Evolutionary conservation across 2,888 invertebrate species (phyloP).

Genomic region (Penaeus monodon): DNA sequence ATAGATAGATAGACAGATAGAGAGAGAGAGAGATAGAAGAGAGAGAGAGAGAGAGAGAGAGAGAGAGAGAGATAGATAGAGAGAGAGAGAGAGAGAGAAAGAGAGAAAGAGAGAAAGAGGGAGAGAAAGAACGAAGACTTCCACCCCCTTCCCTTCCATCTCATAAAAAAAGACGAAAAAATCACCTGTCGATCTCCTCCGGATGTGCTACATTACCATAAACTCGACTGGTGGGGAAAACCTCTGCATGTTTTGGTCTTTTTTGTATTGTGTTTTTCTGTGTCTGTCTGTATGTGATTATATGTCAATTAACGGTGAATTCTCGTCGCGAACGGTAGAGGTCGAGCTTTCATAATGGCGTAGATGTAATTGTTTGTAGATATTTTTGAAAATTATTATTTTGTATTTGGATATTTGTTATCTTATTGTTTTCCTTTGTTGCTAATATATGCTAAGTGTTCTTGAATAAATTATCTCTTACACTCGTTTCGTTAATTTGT

Average conservation of each 20-base stretch:
- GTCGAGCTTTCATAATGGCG: background rate
- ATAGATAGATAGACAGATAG: background rate
- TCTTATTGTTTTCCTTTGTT: too few species aligned
- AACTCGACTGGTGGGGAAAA: conserved; percentile 21
- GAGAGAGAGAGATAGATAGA: conserved; percentile 3
- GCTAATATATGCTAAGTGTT: too few species aligned
- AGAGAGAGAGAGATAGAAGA: conserved; percentile 1
- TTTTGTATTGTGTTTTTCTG: background rate
- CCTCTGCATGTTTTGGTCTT: background rate
- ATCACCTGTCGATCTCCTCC: conserved; percentile 17
- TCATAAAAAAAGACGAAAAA: conserved; percentile 58
- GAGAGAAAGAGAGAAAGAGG: too few species aligned
- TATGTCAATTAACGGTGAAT: conserved; percentile 35
- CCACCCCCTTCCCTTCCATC: background rate
- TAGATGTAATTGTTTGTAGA: background rate
- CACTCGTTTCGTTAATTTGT: too few species aligned
- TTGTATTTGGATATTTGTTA: too few species aligned
- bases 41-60: too few species aligned
- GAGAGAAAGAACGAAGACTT: background rate
- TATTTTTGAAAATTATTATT: too few species aligned
- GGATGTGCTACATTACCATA: conserved; percentile 40
- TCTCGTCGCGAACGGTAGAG: background rate
- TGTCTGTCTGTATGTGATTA: conserved; percentile 34
- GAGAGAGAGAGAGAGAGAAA: background rate
- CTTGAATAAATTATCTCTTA: too few species aligned